Evolutionary conservation across 2,888 invertebrate species (phyloP).

Genomic region (Dicycla oo): DNA sequence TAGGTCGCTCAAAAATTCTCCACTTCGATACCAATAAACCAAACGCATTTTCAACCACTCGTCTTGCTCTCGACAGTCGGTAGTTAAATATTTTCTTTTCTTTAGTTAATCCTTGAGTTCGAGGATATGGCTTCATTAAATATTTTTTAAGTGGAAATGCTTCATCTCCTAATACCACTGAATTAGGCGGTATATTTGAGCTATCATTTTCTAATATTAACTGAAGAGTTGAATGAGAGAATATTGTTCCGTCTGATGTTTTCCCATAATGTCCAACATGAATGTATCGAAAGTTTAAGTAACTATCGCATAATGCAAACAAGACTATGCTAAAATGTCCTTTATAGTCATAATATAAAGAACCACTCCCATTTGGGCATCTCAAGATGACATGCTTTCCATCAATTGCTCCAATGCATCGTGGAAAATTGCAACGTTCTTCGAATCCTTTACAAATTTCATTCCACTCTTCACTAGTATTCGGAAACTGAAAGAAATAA

Average conservation of each 20-base stretch:
- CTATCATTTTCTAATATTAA: conserved; percentile 46
- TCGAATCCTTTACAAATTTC: conserved; percentile 41
- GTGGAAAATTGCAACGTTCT: conserved; percentile 42
- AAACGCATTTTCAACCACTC: conserved; percentile 48
- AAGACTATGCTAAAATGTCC: conserved; percentile 39
- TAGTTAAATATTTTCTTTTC: conserved; percentile 43
- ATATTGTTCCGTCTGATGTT: conserved; percentile 46
- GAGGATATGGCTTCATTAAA: conserved; percentile 41
- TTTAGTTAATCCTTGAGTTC: conserved; percentile 28
- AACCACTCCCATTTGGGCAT: conserved; percentile 27
- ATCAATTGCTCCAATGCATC: conserved; percentile 19
- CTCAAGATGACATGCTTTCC: conserved; percentile 22
- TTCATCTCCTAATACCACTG: conserved; percentile 41
- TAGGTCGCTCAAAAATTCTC: conserved; percentile 38
- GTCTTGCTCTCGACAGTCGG: conserved; percentile 41
- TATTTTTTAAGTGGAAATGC: conserved; percentile 42
- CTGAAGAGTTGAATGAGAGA: conserved; percentile 46
- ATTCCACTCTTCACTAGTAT: conserved; percentile 26
- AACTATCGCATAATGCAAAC: conserved; percentile 35
- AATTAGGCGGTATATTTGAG: conserved; percentile 44
- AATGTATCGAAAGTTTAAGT: conserved; percentile 47
- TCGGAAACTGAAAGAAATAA: conserved; percentile 13
- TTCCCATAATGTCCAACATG: conserved; percentile 48
- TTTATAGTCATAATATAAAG: conserved; percentile 37
- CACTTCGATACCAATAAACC: conserved; percentile 38